Conservation (phyloP, 2,113 vertebrate genomes). For the Phaethornis superciliosus region DNA sequence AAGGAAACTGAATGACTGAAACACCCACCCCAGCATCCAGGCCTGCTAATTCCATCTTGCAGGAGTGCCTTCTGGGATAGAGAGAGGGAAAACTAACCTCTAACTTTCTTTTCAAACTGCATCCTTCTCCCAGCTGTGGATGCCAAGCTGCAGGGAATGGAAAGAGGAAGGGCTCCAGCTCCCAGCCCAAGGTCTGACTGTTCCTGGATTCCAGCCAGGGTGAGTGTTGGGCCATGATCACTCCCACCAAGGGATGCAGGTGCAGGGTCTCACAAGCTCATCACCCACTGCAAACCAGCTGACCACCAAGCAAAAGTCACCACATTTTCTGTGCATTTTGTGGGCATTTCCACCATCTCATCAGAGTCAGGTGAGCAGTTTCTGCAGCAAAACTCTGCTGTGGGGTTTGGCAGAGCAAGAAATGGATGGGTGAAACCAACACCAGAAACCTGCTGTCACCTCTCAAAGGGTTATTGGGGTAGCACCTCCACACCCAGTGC, state of each 20-base stretch:
- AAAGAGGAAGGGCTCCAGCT: neutral
- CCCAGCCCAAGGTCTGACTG: neutral
- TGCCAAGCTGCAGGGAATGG: neutral
- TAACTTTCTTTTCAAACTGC: neutral
- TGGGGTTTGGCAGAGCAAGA: no score
- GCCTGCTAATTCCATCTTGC: neutral
- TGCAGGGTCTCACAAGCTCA: neutral
- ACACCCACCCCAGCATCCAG: slow-evolving; percentile 9
- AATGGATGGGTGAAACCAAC: no score
- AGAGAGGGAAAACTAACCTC: neutral
- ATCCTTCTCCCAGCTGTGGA: neutral
- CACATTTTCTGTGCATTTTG: fast-evolving
- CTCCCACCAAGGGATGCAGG: neutral
- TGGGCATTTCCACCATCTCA: no score
- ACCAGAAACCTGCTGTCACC: no score
- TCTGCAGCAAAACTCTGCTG: no score
- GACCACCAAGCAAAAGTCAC: neutral
- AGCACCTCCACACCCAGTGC: no score
- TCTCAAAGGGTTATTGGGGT: no score
- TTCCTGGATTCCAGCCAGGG: neutral
- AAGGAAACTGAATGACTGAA: slow-evolving; percentile 43
- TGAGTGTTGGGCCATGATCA: fast-evolving
- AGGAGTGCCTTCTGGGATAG: slow-evolving; percentile 1
- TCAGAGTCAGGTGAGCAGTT: no score
- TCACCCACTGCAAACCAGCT: fast-evolving